These are phyloP conservation scores for Tichodroma muraria DNA, from an alignment of 2,113 vertebrate genomes.

Conservation along the genomic window DNA sequence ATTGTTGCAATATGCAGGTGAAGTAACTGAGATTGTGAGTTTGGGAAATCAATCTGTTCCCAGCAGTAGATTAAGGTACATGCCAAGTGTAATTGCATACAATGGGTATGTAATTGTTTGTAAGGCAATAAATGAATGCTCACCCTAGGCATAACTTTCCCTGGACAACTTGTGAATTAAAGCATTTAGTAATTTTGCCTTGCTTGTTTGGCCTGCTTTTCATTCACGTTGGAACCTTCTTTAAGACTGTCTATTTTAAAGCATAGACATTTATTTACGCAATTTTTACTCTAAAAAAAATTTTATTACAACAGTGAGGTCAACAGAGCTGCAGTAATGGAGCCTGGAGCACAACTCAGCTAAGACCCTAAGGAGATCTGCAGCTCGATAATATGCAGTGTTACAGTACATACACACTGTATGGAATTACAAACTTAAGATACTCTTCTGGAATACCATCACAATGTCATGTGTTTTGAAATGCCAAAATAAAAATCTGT, in stretches of 20 bases:
- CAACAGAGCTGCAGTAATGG: background rate
- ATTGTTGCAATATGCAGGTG: background rate
- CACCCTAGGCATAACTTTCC: background rate
- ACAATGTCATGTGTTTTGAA: background rate
- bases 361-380: background rate
- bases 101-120: background rate
- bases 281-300: background rate
- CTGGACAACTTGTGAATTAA: background rate
- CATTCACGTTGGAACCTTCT: background rate
- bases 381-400: background rate
- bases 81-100: background rate
- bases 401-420: background rate
- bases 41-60: background rate
- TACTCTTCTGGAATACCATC: background rate
- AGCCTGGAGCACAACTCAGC: background rate
- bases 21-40: background rate
- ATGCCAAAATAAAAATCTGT: background rate
- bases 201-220: background rate
- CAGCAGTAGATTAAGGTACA: background rate
- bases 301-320: background rate
- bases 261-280: background rate
- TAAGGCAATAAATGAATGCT: background rate
- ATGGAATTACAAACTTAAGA: background rate
- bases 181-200: background rate
- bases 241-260: background rate